Evolutionary conservation across 2,797 vertebrate species (phyloP).

Genomic region (Artibeus lituratus): DNA sequence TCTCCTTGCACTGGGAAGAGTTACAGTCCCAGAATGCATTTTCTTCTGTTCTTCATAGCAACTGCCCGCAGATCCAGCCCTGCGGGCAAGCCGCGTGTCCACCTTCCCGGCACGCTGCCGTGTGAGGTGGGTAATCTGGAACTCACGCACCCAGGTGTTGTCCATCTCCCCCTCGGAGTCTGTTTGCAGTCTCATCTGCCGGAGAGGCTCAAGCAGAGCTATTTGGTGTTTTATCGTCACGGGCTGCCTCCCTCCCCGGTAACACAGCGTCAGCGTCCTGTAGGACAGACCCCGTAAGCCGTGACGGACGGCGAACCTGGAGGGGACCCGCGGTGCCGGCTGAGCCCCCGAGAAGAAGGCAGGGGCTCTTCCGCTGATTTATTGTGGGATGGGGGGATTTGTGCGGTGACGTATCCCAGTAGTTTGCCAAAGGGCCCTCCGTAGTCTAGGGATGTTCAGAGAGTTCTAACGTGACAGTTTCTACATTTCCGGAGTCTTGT

Average conservation of each 20-base stretch:
- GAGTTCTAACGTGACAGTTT: background rate
- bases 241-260: background rate
- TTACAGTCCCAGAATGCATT: background rate
- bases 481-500: background rate
- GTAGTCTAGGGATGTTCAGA: background rate
- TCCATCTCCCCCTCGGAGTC: background rate
- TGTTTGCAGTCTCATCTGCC: background rate
- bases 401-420: background rate
- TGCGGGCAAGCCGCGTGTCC: background rate
- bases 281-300: background rate
- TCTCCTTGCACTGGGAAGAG: background rate
- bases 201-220: background rate
- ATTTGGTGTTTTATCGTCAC: background rate
- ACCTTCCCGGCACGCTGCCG: background rate
- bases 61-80: background rate
- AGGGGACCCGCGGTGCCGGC: background rate
- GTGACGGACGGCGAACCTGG: background rate
- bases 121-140: background rate
- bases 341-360: background rate
- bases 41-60: background rate
- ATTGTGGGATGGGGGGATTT: background rate
- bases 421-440: background rate
- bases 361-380: background rate
- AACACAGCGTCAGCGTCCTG: background rate
- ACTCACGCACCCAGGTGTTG: background rate